Conservation (phyloP, 2,888 invertebrate genomes). For the Temnothorax ravouxi region DNA sequence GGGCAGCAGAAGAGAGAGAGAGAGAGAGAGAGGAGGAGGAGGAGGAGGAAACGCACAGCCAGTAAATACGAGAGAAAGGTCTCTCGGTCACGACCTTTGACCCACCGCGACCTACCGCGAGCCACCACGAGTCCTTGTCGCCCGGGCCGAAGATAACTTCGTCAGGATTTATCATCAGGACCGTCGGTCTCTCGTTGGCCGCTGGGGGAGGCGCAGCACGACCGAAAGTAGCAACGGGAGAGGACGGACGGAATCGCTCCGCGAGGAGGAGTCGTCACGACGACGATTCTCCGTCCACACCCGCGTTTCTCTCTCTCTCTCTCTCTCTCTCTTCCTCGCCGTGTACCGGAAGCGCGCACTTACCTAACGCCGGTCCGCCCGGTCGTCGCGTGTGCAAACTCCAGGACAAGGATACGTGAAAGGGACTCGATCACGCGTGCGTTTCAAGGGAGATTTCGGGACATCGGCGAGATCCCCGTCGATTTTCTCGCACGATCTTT, state of each 20-base stretch:
- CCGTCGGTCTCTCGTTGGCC: background rate
- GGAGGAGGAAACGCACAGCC: conserved; percentile 12
- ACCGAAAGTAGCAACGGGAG: background rate
- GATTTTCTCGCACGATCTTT: background rate
- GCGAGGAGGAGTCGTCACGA: conserved; percentile 6
- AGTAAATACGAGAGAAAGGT: conserved; percentile 36
- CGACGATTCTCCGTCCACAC: conserved; percentile 37
- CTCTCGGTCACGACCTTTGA: conserved; percentile 50
- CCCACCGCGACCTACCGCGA: conserved; percentile 47
- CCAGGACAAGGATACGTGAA: background rate
- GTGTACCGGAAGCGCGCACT: conserved; percentile 26
- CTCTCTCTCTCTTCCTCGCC: background rate
- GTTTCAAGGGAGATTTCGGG: background rate
- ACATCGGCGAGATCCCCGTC: background rate
- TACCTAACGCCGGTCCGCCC: background rate
- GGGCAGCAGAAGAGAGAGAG: background rate
- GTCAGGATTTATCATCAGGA: background rate
- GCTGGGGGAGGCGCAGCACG: background rate
- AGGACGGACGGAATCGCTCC: background rate
- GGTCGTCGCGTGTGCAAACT: conserved; percentile 16
- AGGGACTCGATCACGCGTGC: conserved; percentile 1
- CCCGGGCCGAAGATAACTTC: conserved; percentile 10
- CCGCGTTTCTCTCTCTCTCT: background rate
- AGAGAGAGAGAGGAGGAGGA: background rate
- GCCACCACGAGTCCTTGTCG: background rate